Conservation (phyloP, 2,888 invertebrate genomes). For the Habrosyne pyritoides region DNA sequence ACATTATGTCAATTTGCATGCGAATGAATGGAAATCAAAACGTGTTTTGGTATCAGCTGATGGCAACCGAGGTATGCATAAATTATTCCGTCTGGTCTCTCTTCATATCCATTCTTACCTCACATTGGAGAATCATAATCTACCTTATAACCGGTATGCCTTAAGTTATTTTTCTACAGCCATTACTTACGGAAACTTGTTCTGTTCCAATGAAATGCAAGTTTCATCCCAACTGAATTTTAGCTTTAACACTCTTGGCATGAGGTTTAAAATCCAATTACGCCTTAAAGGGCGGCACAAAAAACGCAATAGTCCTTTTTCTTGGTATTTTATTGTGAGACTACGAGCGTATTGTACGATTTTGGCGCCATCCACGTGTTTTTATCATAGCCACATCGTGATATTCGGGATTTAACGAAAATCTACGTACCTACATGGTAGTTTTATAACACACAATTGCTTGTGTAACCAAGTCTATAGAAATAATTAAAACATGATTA, state of each 20-base stretch:
- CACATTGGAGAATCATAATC: conserved; percentile 58
- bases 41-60: conserved; percentile 75
- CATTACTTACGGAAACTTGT: conserved; percentile 39
- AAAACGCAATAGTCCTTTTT: conserved; percentile 27
- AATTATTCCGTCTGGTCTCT: conserved; percentile 46
- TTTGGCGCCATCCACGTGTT: conserved; percentile 38
- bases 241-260: conserved; percentile 12
- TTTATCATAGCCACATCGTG: conserved; percentile 24
- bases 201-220: conserved; percentile 21
- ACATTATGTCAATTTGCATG: conserved; percentile 31
- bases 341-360: conserved; percentile 25
- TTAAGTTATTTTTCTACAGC: conserved; percentile 48
- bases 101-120: conserved; percentile 61
- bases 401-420: not conserved
- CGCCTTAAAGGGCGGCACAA: conserved; percentile 15
- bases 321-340: conserved; percentile 40
- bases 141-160: conserved; percentile 49
- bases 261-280: conserved; percentile 18
- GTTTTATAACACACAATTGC: too few species aligned
- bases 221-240: conserved; percentile 16
- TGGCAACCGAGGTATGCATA: conserved; percentile 61
- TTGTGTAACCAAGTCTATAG: too few species aligned
- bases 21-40: conserved; percentile 61
- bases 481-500: not conserved
- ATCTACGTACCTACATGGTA: too few species aligned